phyloP scores from a whole-genome alignment of 2,797 vertebrate genomes.

The Coilia nasus region DNA sequence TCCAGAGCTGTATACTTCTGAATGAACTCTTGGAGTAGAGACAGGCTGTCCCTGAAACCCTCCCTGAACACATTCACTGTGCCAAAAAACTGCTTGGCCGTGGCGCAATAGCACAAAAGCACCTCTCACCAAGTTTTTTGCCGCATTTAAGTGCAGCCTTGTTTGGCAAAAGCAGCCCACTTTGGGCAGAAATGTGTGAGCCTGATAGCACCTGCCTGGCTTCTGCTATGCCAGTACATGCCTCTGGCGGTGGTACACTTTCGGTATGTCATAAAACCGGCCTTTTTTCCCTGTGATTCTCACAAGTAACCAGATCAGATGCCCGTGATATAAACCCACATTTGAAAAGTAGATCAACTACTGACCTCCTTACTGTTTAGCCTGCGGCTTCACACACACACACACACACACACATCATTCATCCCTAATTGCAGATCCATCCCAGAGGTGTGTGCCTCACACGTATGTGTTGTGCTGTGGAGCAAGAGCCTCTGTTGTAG shows the following conservation, averaged over 20 bases:
- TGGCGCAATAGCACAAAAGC: not conserved
- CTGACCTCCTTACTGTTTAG: not conserved
- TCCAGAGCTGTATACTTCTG: not conserved
- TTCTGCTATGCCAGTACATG: not conserved
- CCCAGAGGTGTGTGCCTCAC: not conserved
- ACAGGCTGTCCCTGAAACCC: not conserved
- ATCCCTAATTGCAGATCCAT: not conserved
- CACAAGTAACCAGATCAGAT: not conserved
- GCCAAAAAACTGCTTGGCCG: not conserved
- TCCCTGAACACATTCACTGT: not conserved
- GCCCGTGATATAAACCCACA: not conserved
- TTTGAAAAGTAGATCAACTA: constrained; percentile 12
- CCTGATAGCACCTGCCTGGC: not conserved
- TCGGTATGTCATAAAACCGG: not conserved
- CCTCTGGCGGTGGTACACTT: not conserved
- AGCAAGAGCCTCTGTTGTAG: not conserved
- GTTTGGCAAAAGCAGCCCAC: not conserved
- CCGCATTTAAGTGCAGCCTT: not conserved
- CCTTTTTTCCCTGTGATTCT: not conserved
- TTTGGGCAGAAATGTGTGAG: not conserved
- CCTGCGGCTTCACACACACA: not conserved
- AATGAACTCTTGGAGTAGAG: not conserved
- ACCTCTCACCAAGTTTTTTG: not conserved
- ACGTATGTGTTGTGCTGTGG: not conserved
- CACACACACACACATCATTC: not conserved